These are phyloP conservation scores for Trochalopteron elliotii DNA, from an alignment of 2,113 vertebrate genomes.

Conservation along the genomic window DNA sequence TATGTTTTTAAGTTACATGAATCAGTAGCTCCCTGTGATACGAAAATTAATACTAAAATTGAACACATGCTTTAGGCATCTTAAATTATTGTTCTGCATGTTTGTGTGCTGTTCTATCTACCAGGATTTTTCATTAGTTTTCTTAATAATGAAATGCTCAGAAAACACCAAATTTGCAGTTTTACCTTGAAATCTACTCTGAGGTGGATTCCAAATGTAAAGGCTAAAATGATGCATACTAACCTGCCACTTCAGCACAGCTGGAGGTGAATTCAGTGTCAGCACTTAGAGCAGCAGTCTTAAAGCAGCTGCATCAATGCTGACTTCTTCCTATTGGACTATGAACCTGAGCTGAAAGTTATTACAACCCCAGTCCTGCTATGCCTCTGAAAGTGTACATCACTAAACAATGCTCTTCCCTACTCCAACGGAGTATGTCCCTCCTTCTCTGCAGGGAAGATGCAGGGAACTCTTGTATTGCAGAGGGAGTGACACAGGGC, in stretches of 20 bases:
- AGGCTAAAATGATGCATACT: neutral
- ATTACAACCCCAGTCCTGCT: neutral
- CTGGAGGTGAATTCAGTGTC: neutral
- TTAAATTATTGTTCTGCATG: neutral
- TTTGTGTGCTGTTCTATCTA: neutral
- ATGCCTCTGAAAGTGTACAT: neutral
- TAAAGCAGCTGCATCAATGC: neutral
- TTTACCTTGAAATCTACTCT: neutral
- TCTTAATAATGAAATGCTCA: neutral
- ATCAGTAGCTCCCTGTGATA: neutral
- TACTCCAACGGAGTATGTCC: fast-evolving
- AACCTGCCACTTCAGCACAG: neutral
- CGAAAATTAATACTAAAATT: neutral
- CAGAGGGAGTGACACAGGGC: neutral
- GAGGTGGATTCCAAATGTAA: neutral
- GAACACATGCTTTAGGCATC: neutral
- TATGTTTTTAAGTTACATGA: neutral
- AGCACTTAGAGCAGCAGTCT: neutral
- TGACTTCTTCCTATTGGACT: neutral
- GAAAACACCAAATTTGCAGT: neutral
- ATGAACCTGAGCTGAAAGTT: neutral
- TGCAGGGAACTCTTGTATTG: neutral
- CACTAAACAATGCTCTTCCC: neutral
- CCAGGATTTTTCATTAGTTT: neutral
- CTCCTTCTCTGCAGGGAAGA: neutral